Conservation (phyloP, 2,888 invertebrate genomes). For the Esperia sulphurella region DNA sequence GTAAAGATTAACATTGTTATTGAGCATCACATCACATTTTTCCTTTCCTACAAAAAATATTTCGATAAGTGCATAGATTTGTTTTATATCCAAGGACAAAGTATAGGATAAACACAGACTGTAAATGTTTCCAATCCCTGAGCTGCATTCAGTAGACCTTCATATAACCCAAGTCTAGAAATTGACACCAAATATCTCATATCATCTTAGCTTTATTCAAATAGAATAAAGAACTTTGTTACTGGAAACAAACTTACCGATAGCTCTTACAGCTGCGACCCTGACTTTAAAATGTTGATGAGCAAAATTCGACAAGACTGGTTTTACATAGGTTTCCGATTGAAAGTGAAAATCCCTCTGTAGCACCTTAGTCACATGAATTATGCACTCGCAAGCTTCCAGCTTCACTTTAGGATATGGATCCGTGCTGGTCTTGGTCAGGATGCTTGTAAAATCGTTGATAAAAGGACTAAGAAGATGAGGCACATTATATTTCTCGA, state of each 20-base stretch:
- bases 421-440: constrained; percentile 86
- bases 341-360: constrained; percentile 86
- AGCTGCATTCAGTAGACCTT: no score
- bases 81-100: no score
- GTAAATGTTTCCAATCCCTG: no score
- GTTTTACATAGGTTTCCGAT: constrained; percentile 85
- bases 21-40: no score
- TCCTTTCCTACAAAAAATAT: no score
- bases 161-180: no score
- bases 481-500: constrained; percentile 81
- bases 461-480: constrained; percentile 82
- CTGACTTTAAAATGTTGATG: constrained; percentile 93
- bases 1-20: no score
- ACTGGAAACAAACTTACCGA: constrained; percentile 75
- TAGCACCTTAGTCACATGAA: constrained; percentile 80
- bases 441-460: constrained; percentile 86
- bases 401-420: constrained; percentile 90
- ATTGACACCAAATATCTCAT: no score
- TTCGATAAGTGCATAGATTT: no score
- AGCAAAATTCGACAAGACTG: constrained; percentile 84
- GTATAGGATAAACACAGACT: no score
- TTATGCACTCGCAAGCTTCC: constrained; percentile 86
- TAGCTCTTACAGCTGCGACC: constrained; percentile 84
- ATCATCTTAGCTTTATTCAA: no score
- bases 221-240: neutral